These are phyloP conservation scores for Bubo scandiacus DNA, from an alignment of 2,113 vertebrate genomes.

Conservation along the genomic window DNA sequence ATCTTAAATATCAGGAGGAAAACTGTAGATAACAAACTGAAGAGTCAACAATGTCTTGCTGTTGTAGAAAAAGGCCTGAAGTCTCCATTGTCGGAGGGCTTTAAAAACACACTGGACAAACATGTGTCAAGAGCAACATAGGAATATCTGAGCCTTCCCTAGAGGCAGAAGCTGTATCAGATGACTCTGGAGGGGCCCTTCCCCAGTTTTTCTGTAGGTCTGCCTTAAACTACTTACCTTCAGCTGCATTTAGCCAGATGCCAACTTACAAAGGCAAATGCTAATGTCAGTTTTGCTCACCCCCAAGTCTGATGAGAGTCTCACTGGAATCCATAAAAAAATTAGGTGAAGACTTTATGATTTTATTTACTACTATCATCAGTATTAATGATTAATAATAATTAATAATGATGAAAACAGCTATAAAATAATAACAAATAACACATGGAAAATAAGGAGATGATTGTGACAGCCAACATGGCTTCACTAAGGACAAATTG, in stretches of 20 bases:
- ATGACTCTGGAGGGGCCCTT: neutral
- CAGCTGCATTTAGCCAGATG: neutral
- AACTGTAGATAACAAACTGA: neutral
- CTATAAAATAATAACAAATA: neutral
- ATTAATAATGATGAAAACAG: neutral
- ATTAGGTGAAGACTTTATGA: neutral
- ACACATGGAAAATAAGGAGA: too few relatives aligned
- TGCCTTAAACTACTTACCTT: neutral
- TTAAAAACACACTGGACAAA: neutral
- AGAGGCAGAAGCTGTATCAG: neutral
- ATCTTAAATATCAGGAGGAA: neutral
- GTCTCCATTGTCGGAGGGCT: neutral
- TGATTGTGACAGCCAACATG: too few relatives aligned
- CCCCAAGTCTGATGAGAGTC: neutral
- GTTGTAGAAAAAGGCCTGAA: neutral
- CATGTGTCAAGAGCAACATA: neutral
- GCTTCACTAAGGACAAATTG: too few relatives aligned
- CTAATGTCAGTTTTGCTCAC: neutral
- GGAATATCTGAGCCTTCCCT: neutral
- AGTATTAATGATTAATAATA: neutral
- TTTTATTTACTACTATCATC: neutral
- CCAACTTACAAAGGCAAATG: neutral
- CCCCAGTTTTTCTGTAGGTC: neutral
- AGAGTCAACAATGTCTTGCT: neutral
- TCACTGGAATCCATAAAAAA: neutral